These are phyloP conservation scores for Andrena bicolor DNA, from an alignment of 2,888 invertebrate genomes.

Conservation along the genomic window DNA sequence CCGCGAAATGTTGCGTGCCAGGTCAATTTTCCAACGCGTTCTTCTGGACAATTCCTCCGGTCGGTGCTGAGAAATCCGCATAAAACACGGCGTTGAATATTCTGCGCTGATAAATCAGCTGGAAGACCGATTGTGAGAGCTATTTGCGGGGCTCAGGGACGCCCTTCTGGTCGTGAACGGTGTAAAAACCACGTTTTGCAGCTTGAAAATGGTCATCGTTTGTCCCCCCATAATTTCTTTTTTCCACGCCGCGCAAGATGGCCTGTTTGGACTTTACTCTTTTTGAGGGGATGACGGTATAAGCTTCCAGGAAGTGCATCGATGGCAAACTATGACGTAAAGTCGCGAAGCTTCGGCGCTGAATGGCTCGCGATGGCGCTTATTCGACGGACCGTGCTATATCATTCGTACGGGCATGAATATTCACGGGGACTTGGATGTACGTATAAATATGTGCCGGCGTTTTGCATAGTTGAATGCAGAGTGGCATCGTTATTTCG, in stretches of 20 bases:
- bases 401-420: conserved; percentile 67
- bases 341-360: conserved; percentile 44
- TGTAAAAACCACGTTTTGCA: not conserved
- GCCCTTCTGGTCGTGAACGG: not conserved
- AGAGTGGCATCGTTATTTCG: conserved; percentile 31
- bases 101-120: conserved; percentile 16
- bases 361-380: conserved; percentile 41
- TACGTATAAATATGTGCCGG: conserved; percentile 47
- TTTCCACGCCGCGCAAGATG: not conserved
- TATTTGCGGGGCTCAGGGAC: not conserved
- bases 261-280: not conserved
- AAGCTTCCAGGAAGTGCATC: conserved; percentile 42
- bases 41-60: conserved; percentile 20
- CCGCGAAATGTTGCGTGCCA: conserved; percentile 70
- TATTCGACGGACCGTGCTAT: conserved; percentile 57
- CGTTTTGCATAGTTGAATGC: conserved; percentile 67
- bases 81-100: conserved; percentile 32
- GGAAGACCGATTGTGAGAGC: not conserved
- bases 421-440: conserved; percentile 59
- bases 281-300: not conserved
- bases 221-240: not conserved
- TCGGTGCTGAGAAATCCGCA: conserved; percentile 27
- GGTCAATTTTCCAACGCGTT: conserved; percentile 59
- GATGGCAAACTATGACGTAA: conserved; percentile 29
- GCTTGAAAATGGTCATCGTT: not conserved